Evolutionary conservation across 2,888 invertebrate species (phyloP).

Genomic region (Gonocerus acuteangulatus): DNA sequence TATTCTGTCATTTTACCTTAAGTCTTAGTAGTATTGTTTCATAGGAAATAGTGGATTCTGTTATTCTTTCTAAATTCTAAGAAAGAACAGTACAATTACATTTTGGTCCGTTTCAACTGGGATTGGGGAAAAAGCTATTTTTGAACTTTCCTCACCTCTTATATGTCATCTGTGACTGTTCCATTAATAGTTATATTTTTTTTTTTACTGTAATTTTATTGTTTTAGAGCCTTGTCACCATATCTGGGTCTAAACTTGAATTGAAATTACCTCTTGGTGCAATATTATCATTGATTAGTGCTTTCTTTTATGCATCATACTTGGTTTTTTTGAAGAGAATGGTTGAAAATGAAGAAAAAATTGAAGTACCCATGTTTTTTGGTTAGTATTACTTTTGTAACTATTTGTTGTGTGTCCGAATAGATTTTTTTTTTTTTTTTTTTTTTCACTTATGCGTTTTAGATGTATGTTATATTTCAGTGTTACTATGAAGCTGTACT

Average conservation of each 20-base stretch:
- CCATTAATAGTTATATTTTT: neutral
- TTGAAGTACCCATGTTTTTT: conserved; percentile 92
- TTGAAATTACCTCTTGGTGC: conserved; percentile 67
- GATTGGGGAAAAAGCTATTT: neutral
- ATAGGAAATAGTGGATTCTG: too few relatives aligned
- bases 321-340: conserved; percentile 77
- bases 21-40: too few relatives aligned
- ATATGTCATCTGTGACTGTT: neutral
- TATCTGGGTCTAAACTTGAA: conserved; percentile 62
- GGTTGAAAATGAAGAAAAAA: conserved; percentile 84
- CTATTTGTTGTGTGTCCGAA: too few relatives aligned
- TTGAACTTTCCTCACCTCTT: too few relatives aligned
- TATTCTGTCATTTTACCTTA: too few relatives aligned
- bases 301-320: conserved; percentile 84
- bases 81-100: too few relatives aligned
- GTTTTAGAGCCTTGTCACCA: conserved; percentile 64
- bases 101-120: too few relatives aligned
- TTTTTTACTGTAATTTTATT: neutral
- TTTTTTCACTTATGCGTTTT: too few relatives aligned
- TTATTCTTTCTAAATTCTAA: too few relatives aligned
- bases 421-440: too few relatives aligned
- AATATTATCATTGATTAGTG: conserved; percentile 73
- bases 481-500: too few relatives aligned
- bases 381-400: conserved; percentile 54
- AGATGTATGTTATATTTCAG: too few relatives aligned